Base-by-base conservation (phyloP, 1,140 invertebrate species). In the Drosophila nannoptera region DNA sequence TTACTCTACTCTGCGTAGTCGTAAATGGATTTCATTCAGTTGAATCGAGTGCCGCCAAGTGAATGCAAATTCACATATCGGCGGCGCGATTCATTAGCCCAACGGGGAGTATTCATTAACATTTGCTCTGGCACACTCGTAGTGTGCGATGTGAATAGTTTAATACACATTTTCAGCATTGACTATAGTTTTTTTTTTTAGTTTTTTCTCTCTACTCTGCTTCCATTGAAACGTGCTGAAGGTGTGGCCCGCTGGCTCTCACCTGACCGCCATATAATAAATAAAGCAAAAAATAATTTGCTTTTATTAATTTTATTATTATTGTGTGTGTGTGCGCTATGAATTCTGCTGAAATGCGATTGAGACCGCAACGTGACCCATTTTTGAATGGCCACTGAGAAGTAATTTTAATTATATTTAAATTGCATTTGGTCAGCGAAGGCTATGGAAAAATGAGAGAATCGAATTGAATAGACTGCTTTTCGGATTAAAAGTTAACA, bases 61-160 rank as follows among this genome's bases (percentile, higher is more conserved):
- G 77, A 86, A 84, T 84, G 80, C 73, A 86, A 84, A 86, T 86
- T 22, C 22, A 22, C 65, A 66, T 80, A 81, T 84, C 80, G 81
- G 56, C 81, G 84, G 77, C 77, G 86, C 73, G 76, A 84, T 73
- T 83, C 78, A 83, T 83, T 83, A 84, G 70, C 78, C 48, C 78
- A 74, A 75, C 80, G 78, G 78, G 78, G 78, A 73, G 73, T 65
- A 76, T 81, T 82, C 78, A 81, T 82, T 82, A 81, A 80, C 74
- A 69, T 61, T 65, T 63, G 63, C 58, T 36, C 64, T 49, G 36
- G 22, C 22, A n/a, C n/a, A n/a, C 3, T 22, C 22, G 22, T n/a
- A 22, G 22, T 67, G 36, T 75, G 65, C 69, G 63, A 59, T 68
- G 68, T 67, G 62, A 78, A 78, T 60, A 71, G 55, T 60, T 71